phyloP scores from a whole-genome alignment of 1,140 invertebrate genomes.

The Pomacea maculata region DNA sequence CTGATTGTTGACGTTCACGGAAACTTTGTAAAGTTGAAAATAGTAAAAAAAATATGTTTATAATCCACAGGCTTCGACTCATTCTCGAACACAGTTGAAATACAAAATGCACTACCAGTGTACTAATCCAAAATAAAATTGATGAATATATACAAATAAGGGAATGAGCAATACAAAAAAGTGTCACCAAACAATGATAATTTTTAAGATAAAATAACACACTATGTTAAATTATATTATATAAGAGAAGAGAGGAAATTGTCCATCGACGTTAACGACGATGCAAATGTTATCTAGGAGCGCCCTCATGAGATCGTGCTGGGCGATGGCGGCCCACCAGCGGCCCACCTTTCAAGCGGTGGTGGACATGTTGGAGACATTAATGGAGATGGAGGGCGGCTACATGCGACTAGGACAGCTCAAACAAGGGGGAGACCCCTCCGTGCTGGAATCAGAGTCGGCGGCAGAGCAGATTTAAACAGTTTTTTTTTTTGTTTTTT shows the following conservation, averaged over 20 bases:
- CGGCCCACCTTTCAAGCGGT: slow-evolving; percentile 45
- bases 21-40: not conserved
- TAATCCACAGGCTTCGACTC: too few relatives aligned
- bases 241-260: too few relatives aligned
- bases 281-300: slow-evolving; percentile 28
- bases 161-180: not conserved
- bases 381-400: slow-evolving; percentile 43
- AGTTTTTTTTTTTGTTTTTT: not conserved
- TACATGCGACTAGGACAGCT: slow-evolving; percentile 42
- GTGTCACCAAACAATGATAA: not conserved
- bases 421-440: slow-evolving; percentile 28
- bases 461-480: slow-evolving; percentile 3
- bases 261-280: too few relatives aligned
- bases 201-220: not conserved
- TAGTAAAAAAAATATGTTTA: not conserved
- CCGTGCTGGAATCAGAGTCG: slow-evolving; percentile 9
- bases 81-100: not conserved
- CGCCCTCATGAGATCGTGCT: slow-evolving; percentile 43
- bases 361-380: slow-evolving; percentile 30
- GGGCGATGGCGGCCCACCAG: slow-evolving; percentile 28
- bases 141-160: not conserved
- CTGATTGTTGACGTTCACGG: too few relatives aligned
- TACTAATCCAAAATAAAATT: not conserved
- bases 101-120: not conserved
- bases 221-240: not conserved